phyloP scores from a whole-genome alignment of 2,888 invertebrate species.

The Acleris emargana region DNA sequence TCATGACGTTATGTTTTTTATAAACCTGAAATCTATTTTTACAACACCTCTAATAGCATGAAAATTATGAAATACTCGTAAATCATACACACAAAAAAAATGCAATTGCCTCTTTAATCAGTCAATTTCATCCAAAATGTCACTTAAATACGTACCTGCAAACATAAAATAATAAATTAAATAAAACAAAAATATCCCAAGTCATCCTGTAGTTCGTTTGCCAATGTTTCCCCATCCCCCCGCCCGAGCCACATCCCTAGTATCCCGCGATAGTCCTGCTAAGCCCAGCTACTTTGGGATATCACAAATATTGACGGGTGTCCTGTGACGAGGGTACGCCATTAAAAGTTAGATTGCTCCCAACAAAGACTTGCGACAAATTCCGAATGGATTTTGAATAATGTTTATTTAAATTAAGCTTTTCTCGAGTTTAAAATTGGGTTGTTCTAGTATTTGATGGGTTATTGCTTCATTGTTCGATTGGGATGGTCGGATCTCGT shows the following conservation, averaged over 20 bases:
- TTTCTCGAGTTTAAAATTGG: conserved; percentile 32
- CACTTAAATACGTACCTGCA: no score
- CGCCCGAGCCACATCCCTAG: background rate
- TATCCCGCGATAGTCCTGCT: background rate
- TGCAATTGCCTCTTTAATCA: no score
- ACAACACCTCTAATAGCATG: no score
- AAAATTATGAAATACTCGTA: no score
- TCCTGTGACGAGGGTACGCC: conserved; percentile 29
- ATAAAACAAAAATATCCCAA: no score
- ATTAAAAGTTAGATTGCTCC: conserved; percentile 35
- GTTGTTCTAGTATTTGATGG: conserved; percentile 30
- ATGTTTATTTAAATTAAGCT: conserved; percentile 35
- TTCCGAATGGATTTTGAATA: conserved; percentile 36
- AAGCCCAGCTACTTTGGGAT: conserved; percentile 14
- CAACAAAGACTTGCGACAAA: conserved; percentile 28
- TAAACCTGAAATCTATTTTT: no score
- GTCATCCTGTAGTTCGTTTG: background rate
- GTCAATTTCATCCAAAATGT: no score
- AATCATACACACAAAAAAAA: no score
- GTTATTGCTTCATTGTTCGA: conserved; percentile 24
- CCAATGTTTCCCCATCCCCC: background rate
- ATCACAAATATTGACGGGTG: conserved; percentile 27
- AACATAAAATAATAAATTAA: no score
- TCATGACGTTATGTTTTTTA: no score
- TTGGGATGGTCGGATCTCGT: background rate